Conservation (phyloP, 1,140 invertebrate species). For the Rhagoletis pomonella region DNA sequence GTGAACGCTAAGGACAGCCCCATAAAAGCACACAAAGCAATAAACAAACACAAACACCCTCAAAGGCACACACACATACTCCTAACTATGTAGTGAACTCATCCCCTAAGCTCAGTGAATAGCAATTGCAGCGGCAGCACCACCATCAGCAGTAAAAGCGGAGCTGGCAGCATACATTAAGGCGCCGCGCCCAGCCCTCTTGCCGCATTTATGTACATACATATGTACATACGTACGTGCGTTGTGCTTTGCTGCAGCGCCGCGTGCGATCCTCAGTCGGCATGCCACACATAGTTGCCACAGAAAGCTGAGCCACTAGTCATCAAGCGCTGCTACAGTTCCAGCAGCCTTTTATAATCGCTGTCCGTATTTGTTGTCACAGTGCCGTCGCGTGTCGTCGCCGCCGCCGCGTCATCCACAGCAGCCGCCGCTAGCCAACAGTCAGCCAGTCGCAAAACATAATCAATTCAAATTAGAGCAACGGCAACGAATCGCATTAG, state of each 20-base stretch:
- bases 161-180: not conserved
- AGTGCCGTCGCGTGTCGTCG: slow-evolving; percentile 23
- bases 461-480: slow-evolving; percentile 52
- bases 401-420: not conserved
- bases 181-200: slow-evolving; percentile 27
- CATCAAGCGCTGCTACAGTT: not conserved
- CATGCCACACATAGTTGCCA: not conserved
- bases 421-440: not conserved
- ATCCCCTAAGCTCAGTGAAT: not conserved
- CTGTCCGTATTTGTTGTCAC: slow-evolving; percentile 30
- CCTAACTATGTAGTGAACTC: not conserved
- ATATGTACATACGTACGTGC: not conserved
- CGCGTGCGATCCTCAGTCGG: slow-evolving; percentile 9
- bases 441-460: slow-evolving; percentile 21
- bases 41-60: not conserved
- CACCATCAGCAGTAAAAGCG: not conserved
- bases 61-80: not conserved
- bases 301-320: slow-evolving; percentile 21
- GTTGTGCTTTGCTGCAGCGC: not conserved
- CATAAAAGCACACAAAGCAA: not conserved
- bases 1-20: slow-evolving; percentile 27
- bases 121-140: not conserved
- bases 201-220: not conserved
- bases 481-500: slow-evolving; percentile 37
- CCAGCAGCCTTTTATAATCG: not conserved